Evolutionary conservation across 2,888 invertebrate genomes (phyloP), one percentile per base, ranked within the genome.

Genomic region (Dusona sp.): DNA sequence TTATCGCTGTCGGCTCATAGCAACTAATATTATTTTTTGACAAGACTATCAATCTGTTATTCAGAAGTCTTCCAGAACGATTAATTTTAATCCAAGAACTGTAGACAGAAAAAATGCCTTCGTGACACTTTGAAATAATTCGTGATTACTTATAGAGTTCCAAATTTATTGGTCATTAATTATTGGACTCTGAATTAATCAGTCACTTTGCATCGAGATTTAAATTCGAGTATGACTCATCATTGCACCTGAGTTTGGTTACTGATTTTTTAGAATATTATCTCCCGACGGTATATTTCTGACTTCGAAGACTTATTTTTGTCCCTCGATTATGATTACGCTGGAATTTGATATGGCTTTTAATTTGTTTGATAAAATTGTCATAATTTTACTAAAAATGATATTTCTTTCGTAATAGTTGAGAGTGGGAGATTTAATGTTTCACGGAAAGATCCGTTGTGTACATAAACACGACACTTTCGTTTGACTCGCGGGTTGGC

Each of bases 401-500:
- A 42, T 11, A 13, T 42, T 42, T 78, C 45, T 42, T 61, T 38
- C 36, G 61, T 19, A 61, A 75, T 33, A 38, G 19, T 1, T 29
- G 61, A 74, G 85, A 79, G 80, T 64, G 83, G 84, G 80, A 77
- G 73, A 68, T 51, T 82, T 84, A 54, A 73, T 74, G 51, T 65
- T 25, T 29, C 72, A 79, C 54, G 72, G 64, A 72, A 38, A 61
- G 83, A 70, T 48, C 33, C 19, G 75, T 75, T 75, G 68, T 67
- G 11, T 11, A 13, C 2, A 13, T 1, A 42, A 42, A 57, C 54
- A 29, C 48, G 38, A 25, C 84, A 86, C 82, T 83, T 79, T 79
- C 13, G 77, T 79, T 64, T 64, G 70, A 57, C 42, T 65, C 84
- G 65, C 65, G 81, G 70, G 68, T 65, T 33, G 68, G 68, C 48